Evolutionary conservation across 2,888 invertebrate genomes (phyloP), one percentile per base, ranked within the genome.

Genomic region (Oxystoma pomonae): DNA sequence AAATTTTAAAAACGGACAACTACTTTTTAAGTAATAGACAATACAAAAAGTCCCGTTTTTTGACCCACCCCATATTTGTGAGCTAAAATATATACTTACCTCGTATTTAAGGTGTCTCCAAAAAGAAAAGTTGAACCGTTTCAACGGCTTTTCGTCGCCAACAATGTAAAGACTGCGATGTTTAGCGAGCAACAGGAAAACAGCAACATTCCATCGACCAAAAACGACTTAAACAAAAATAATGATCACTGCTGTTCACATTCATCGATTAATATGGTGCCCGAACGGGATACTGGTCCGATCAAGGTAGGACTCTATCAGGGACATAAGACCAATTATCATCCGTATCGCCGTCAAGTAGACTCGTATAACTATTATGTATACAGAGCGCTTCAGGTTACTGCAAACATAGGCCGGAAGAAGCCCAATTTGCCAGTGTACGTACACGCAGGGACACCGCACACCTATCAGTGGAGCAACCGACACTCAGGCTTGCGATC

Each of bases 221-320:
- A 73, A 53, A 73, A 71, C 61, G 75, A 74, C 61, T 65, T 73
- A 53, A 75, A 72, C 21, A 75, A 70, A 59, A 76, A 70, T 58
- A 72, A 74, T 58, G 76, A 76, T 16, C 74, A 72, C 62, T 67
- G 65, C 55, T 75, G 76, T 58, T 69, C 68, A 12, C 75, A 76
- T 62, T 71, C 74, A 7, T 70, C 76, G 2, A 70, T 74, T 2
- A 77, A 81, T 72, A 83, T 84, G 83, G 82, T 84, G 20, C 83
- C 84, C 16, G 84, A 84, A 76, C 77, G 83, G 63, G 84, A 84
- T 70, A 81, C 84, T 62, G 81, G 77, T 16, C 77, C 79, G 2
- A 77, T 83, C 72, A 81, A 82, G 71, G 81, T 82, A 63, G 62
- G 64, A 12, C 60, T 58, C n/a, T n/a, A n/a, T n/a, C n/a, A n/a